Evolutionary conservation across 1,140 invertebrate genomes (phyloP).

Genomic region (Meloidogyne floridensis): DNA sequence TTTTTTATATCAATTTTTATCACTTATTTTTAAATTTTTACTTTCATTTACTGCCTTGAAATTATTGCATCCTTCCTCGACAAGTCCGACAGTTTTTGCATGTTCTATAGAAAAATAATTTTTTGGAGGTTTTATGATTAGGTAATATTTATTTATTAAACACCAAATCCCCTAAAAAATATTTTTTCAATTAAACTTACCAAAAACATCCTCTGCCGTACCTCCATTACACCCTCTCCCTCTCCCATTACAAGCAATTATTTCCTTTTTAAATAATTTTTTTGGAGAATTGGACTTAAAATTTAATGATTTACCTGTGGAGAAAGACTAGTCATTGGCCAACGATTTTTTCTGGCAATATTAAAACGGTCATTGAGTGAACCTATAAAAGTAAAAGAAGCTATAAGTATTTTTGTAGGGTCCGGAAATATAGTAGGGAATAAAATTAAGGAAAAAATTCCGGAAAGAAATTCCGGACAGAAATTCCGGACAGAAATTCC

Average conservation of each 20-base stretch:
- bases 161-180: too few relatives aligned
- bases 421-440: too few relatives aligned
- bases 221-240: constrained; percentile 68
- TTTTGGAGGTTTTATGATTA: too few relatives aligned
- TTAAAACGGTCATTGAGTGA: constrained; percentile 65
- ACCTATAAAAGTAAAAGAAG: constrained; percentile 37
- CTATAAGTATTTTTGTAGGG: background rate
- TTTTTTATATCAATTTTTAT: too few relatives aligned
- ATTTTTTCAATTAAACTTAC: background rate
- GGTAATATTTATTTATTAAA: too few relatives aligned
- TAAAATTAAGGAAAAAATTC: too few relatives aligned
- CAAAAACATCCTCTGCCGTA: constrained; percentile 65
- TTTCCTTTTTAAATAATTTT: constrained; percentile 37
- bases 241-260: constrained; percentile 68
- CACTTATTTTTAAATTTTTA: constrained; percentile 21
- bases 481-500: too few relatives aligned
- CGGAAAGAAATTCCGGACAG: too few relatives aligned
- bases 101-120: constrained; percentile 53
- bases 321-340: constrained; percentile 62
- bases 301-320: constrained; percentile 46
- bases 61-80: constrained; percentile 70
- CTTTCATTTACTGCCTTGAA: constrained; percentile 70
- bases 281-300: background rate
- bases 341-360: constrained; percentile 62
- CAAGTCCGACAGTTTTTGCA: constrained; percentile 68